These are phyloP conservation scores for Erynnis tages DNA, from an alignment of 2,888 invertebrate species.

Conservation along the genomic window DNA sequence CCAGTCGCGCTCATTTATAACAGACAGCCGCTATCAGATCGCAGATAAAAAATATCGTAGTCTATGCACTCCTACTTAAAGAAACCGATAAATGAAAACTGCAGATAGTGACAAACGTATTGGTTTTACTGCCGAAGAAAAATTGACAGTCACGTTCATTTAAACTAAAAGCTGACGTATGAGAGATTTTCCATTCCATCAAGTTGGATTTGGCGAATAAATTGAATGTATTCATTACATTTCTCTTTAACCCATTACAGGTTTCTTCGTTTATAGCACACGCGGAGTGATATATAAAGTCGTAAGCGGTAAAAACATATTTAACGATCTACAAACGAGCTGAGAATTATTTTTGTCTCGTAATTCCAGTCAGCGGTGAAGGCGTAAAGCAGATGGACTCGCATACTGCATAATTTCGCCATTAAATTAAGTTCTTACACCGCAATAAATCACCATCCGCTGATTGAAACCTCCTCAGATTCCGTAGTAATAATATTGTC, in stretches of 20 bases:
- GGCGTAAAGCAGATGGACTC: conserved; percentile 20
- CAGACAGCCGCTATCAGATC: conserved; percentile 36
- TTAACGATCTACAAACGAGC: conserved; percentile 19
- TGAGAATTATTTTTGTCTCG: conserved; percentile 12
- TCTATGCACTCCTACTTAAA: background rate
- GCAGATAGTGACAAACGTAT: conserved; percentile 28
- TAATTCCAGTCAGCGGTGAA: conserved; percentile 3
- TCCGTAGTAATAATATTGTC: conserved; percentile 29
- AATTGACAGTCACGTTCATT: background rate
- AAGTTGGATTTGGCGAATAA: background rate
- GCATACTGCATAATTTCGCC: conserved; percentile 35
- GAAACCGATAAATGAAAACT: conserved; percentile 29
- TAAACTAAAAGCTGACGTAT: conserved; percentile 5
- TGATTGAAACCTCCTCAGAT: conserved; percentile 34
- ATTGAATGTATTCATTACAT: conserved; percentile 9
- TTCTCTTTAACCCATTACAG: conserved; percentile 4
- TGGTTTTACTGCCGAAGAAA: conserved; percentile 1
- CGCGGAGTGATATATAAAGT: conserved; percentile 7
- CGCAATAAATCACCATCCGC: conserved; percentile 31
- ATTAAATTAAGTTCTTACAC: conserved; percentile 33
- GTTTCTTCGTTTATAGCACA: background rate
- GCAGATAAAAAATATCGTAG: conserved; percentile 24
- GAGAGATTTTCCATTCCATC: conserved; percentile 5
- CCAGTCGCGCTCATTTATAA: conserved; percentile 35
- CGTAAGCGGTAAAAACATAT: conserved; percentile 16